Evolutionary conservation across 2,888 invertebrate species (phyloP).

Genomic region (Drosophila fulvimacula): DNA sequence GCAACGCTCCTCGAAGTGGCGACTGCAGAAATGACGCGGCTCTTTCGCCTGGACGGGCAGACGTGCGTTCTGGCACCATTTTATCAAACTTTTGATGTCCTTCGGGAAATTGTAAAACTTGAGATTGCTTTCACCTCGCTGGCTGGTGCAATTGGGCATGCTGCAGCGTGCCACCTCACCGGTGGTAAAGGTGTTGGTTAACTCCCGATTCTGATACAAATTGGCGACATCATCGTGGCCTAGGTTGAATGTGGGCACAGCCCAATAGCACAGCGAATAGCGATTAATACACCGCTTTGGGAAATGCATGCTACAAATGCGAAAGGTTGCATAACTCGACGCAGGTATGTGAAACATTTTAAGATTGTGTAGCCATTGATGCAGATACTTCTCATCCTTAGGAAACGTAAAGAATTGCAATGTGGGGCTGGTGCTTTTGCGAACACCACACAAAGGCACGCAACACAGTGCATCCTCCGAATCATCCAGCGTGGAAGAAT

Average conservation of each 20-base stretch:
- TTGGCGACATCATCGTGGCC: slow-evolving; percentile 82
- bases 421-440: slow-evolving; percentile 79
- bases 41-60: slow-evolving; percentile 81
- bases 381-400: slow-evolving; percentile 80
- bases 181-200: slow-evolving; percentile 80
- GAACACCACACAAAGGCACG: slow-evolving; percentile 80
- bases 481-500: slow-evolving; percentile 73
- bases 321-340: slow-evolving; percentile 68
- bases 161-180: slow-evolving; percentile 82
- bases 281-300: slow-evolving; percentile 83
- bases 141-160: slow-evolving; percentile 81
- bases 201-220: slow-evolving; percentile 81
- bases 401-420: slow-evolving; percentile 82
- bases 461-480: slow-evolving; percentile 80
- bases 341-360: slow-evolving; percentile 79
- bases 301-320: slow-evolving; percentile 82
- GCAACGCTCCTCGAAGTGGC: slow-evolving; percentile 82
- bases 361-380: slow-evolving; percentile 82
- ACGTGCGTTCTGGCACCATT: slow-evolving; percentile 82
- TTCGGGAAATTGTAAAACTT: slow-evolving; percentile 82
- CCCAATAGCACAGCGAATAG: slow-evolving; percentile 82
- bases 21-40: slow-evolving; percentile 81
- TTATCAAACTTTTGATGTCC: slow-evolving; percentile 80
- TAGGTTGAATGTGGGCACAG: slow-evolving; percentile 81
- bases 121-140: slow-evolving; percentile 80